Percentiles rank a stretch among this genome's conserved stretches.
Evolutionary conservation across 2,888 invertebrate genomes (phyloP).

Genomic region (Eupithecia subfuscata): DNA sequence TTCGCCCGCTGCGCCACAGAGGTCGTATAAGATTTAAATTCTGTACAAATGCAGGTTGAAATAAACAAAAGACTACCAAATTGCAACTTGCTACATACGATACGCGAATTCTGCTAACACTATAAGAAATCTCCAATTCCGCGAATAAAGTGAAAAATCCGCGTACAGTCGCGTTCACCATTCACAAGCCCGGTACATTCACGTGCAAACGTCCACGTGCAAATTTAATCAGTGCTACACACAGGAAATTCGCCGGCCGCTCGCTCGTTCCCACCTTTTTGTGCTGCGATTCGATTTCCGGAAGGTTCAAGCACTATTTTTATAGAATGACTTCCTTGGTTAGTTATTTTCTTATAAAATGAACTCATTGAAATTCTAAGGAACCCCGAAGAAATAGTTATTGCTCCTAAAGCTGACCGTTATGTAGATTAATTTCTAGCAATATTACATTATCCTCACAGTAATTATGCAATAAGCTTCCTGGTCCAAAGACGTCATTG

Average conservation of each 20-base stretch:
- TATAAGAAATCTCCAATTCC: slow-evolving; percentile 5
- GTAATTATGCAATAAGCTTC: neutral
- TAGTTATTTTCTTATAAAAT: slow-evolving; percentile 5
- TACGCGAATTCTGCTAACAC: slow-evolving; percentile 2
- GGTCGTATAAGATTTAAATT: neutral
- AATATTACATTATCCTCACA: neutral
- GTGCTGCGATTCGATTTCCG: slow-evolving; percentile 46
- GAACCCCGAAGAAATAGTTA: neutral
- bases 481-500: neutral
- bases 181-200: slow-evolving; percentile 33
- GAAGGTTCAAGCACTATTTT: slow-evolving; percentile 23
- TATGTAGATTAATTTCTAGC: neutral
- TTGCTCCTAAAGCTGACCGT: neutral
- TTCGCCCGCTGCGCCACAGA: no score
- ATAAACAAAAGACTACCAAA: neutral
- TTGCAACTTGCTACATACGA: neutral
- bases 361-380: neutral
- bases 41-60: neutral
- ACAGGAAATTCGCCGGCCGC: slow-evolving; percentile 40
- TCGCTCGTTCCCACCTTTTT: slow-evolving; percentile 45
- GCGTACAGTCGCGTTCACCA: slow-evolving; percentile 34
- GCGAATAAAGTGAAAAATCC: slow-evolving; percentile 32
- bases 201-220: slow-evolving; percentile 48
- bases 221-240: slow-evolving; percentile 52
- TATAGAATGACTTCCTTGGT: slow-evolving; percentile 16